These are phyloP conservation scores for Cephus sareptanus DNA, from an alignment of 2,888 invertebrate genomes.

Conservation along the genomic window DNA sequence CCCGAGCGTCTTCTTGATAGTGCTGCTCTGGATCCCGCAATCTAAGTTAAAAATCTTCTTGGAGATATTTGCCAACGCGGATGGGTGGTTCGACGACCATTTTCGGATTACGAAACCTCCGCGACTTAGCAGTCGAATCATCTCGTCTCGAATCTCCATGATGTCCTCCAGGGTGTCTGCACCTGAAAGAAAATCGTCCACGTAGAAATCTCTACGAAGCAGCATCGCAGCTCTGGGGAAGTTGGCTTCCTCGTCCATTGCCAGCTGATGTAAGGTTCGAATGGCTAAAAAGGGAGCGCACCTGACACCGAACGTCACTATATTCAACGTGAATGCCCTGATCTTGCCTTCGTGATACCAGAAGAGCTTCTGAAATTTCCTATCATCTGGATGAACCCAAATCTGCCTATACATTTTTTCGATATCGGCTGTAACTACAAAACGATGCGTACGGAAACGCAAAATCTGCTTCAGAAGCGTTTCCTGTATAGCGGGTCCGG, in stretches of 20 bases:
- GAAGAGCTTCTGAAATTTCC: neutral
- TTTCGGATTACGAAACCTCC: slow-evolving; percentile 31
- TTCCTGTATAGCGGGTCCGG: slow-evolving; percentile 41
- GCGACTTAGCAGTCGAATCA: slow-evolving; percentile 10
- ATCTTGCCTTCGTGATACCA: slow-evolving; percentile 29
- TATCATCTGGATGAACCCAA: slow-evolving; percentile 27
- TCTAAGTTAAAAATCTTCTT: slow-evolving; percentile 13
- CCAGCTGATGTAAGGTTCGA: slow-evolving; percentile 37
- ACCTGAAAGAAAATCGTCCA: slow-evolving; percentile 30
- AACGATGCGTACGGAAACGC: slow-evolving; percentile 35
- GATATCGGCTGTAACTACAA: slow-evolving; percentile 44
- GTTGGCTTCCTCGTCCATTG: slow-evolving; percentile 26
- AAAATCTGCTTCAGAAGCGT: slow-evolving; percentile 35
- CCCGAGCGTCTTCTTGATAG: slow-evolving; percentile 20
- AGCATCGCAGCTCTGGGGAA: slow-evolving; percentile 19
- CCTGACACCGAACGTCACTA: slow-evolving; percentile 25
- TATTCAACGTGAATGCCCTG: slow-evolving; percentile 30
- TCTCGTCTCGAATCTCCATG: slow-evolving; percentile 14
- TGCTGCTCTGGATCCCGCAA: slow-evolving; percentile 5
- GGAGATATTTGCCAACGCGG: slow-evolving; percentile 16
- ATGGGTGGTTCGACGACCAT: slow-evolving; percentile 26
- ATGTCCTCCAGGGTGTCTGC: slow-evolving; percentile 21
- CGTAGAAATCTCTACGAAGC: slow-evolving; percentile 25
- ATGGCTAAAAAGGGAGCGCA: slow-evolving; percentile 40
- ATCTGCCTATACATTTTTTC: slow-evolving; percentile 44